Base-by-base conservation (phyloP, 2,888 invertebrate species). In the Galeruca laticollis region DNA sequence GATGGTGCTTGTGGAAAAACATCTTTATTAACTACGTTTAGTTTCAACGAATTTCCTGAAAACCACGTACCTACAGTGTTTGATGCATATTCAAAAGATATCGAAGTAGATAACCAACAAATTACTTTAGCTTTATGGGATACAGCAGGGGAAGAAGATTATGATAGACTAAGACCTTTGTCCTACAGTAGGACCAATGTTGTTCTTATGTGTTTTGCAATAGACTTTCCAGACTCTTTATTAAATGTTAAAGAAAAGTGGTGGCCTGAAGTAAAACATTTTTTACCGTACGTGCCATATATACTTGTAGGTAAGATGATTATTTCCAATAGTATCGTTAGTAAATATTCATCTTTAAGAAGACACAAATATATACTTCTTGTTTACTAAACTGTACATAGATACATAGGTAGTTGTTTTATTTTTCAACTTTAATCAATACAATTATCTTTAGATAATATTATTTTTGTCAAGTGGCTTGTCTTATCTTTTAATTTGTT, bases 1-100 rank as follows among this genome's bases (percentile, higher is more conserved):
- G 90, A 90, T 83, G 90, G 90, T 79, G 89, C 89, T 60, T 90
- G 90, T 82, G 90, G 90, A 78, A 91, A 90, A 84, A 90, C 90
- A 13, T 89, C 89, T 78, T 85, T 90, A 60, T 85, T 90, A 68
- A 88, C 89, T 74, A 89, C 89, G 47, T 90, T 89, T 83, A 87
- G 87, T 78, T 89, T 88, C 81, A 89, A 90, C 77, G 88, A 89
- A 82, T 90, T 90, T 84, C 89, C 89, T 31, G 88, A 89, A 84
- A 86, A 87, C 11, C 88, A 89, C 77, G 86, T 89, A 71, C 89
- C 89, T 63, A 89, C 89, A 15, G 73, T 81, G 31, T 79, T 78
- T 63, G 80, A 81, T 40, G 75, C 76, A 6, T 78, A 77, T 59
- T 69, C 73, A 2, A 78, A 79, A 70, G 88, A 88, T 72, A 87